Evolutionary conservation across 2,888 invertebrate genomes (phyloP), one percentile per base, ranked within the genome.

Genomic region (Athalia circularis): DNA sequence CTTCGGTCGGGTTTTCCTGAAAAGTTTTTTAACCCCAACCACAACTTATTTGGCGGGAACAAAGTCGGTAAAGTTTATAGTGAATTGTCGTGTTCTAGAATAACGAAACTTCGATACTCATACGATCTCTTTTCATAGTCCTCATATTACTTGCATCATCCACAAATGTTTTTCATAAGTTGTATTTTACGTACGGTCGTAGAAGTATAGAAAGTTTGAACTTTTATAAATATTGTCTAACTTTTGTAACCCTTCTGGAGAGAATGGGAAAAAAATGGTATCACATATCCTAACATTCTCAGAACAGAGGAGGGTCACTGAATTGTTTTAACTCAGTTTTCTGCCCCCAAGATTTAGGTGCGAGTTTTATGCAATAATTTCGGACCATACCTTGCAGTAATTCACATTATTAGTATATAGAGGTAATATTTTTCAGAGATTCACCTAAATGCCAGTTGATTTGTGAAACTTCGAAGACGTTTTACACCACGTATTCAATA

Each of bases 101-200:
- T 57, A 47, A 47, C 47, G 54, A 70, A 70, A 70, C 70, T 70
- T 67, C 52, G 8, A n/a, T 54, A 11, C 68, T 43, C 9, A 2
- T 54, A 68, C 9, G 43, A 13, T 11, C 15, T 48, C 43, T 68
- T 43, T 11, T 6, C 68, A 54, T 29, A 5, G 9, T 15, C 6
- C 52, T 3, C 5, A 29, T 4, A 68, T 8, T 29, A 29, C 29
- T 54, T 43, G 29, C 54, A 9, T 11, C 11, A 11, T 29, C 52
- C 52, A 11, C 11, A 43, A 15, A 68, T 9, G 52, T 43, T 43
- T 29, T 29, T 15, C 68, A n/a, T 5, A 65, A 13, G 15, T 29
- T 15, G 9, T 48, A 7, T 65, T 13, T 6, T 29, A 29, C 29
- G 29, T 29, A 29, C 29, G 29, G 2, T 29, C 29, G 29, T 29